Base-by-base conservation (phyloP, 1,140 invertebrate genomes). In the Apocrypta bakeri region DNA sequence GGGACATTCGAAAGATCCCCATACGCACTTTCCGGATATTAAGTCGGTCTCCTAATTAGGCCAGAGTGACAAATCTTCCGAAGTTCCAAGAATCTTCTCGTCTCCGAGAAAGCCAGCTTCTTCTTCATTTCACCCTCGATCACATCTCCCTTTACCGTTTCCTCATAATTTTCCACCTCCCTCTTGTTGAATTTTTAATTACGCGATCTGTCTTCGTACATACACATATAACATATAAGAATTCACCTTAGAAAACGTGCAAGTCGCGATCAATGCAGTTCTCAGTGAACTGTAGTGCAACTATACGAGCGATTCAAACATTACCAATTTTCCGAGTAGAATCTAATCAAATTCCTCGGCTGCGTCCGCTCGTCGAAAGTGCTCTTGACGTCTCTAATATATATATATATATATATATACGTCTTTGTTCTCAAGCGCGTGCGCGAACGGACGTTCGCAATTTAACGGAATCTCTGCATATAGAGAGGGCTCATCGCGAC, bases 401-500 rank as follows among this genome's bases (percentile, higher is more conserved):
- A n/a, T n/a, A n/a, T n/a, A n/a, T n/a, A n/a, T n/a, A n/a, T n/a
- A n/a, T n/a, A n/a, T n/a, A n/a, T n/a, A 14, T 8, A 1, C 24
- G 24, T 66, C 64, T 66, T 66, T 66, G 64, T 66, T 29, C 64
- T 27, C 40, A 1, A 64, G 31, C 83, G 42, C 56, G 25, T 42
- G 2, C n/a, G 79, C 63, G 48, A 86, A 84, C 84, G 86, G 86
- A 79, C 85, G 86, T 84, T 87, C 86, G 82, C 83, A 87, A 87
- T 87, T 87, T 87, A 85, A 86, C 84, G 86, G 85, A 86, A 87
- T 87, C 87, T 88, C 86, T 88, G 87, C 87, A 88, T 88, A 88
- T 88, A 88, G 86, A 88, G 87, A 86, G 87, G 86, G 83, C 83
- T 88, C 85, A 87, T 88, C 84, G 42, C 27, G 37, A 8, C 17